Evolutionary conservation across 1,140 invertebrate genomes (phyloP).

Genomic region (Papilio machaon): DNA sequence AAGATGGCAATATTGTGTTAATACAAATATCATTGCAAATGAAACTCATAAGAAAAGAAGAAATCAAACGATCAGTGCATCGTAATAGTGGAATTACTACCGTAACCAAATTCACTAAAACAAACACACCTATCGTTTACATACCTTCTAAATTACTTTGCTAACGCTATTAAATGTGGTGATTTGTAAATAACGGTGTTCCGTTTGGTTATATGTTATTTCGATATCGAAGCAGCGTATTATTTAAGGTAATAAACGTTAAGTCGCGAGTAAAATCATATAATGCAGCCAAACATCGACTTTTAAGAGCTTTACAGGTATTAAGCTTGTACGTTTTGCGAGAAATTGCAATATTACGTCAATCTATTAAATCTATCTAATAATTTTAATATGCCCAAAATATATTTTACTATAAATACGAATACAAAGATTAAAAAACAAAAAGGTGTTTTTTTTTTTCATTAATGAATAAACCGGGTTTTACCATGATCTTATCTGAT

Average conservation of each 20-base stretch:
- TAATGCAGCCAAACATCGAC: background rate
- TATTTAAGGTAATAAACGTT: conserved; percentile 58
- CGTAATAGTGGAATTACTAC: too few relatives aligned
- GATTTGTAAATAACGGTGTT: conserved; percentile 36
- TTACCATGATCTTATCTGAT: too few relatives aligned
- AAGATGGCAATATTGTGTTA: too few relatives aligned
- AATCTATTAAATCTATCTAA: background rate
- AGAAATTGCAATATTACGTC: conserved; percentile 44
- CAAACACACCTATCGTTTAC: background rate
- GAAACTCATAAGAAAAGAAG: too few relatives aligned
- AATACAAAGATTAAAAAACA: too few relatives aligned
- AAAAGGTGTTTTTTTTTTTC: too few relatives aligned
- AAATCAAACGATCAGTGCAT: too few relatives aligned
- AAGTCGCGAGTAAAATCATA: conserved; percentile 55
- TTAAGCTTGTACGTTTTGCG: background rate
- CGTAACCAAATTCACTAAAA: background rate
- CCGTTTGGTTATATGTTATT: conserved; percentile 40
- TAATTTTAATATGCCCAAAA: too few relatives aligned
- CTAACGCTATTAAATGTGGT: background rate
- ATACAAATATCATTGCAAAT: too few relatives aligned
- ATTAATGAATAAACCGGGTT: too few relatives aligned
- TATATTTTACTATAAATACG: too few relatives aligned
- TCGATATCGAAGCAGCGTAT: conserved; percentile 45
- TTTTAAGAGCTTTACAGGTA: background rate
- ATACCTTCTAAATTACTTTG: conserved; percentile 41